Evolutionary conservation across 2,797 vertebrate genomes (phyloP), one percentile per base, ranked within the genome.

Genomic region (Pantherophis alleghaniensis): DNA sequence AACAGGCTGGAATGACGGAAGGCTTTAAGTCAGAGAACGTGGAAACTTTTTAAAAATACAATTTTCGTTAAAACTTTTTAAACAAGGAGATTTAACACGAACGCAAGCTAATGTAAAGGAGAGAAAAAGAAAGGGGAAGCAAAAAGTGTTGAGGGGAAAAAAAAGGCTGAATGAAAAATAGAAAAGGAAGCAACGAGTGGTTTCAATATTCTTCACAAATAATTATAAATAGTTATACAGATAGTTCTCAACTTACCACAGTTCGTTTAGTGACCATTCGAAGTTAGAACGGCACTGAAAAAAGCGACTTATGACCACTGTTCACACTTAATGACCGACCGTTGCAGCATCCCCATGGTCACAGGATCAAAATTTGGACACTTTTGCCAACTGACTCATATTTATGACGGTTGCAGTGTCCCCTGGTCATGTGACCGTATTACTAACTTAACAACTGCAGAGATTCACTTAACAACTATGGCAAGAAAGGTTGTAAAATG

Each of bases 231-330:
- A n/a, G 4, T n/a, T 2, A n/a, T 66, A 66, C 63, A 66, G 12
- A 3, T 5, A 14, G 28, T 5, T 4, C 63, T 66, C 28, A n/a
- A 66, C 5, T 66, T 66, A n/a, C 28, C n/a, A 66, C 63, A 6
- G 5, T 66, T n/a, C 2, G 5, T 2, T n/a, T 66, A 14, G 28
- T 14, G 28, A 63, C 10, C 0, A 1, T 14, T n/a, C 5, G 2
- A 66, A 66, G 63, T 66, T 66, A 66, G 63, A n/a, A 66, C 28
- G 11, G 12, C 63, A n/a, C 28, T 14, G 63, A 13, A n/a, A 14
- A 66, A 66, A 66, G 63, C 0, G 0, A 66, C 13, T 14, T 14
- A 66, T 66, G 63, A 66, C 63, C 5, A 1, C 26, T 66, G 63
- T 66, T 66, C 63, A n/a, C 13, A 2, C 28, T n/a, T 66, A 14